A percentile compares a stretch with the other conserved stretches of the same genome.
These are phyloP conservation scores for Ephialtes manifestator DNA, from an alignment of 2,888 invertebrate genomes.

Conservation along the genomic window DNA sequence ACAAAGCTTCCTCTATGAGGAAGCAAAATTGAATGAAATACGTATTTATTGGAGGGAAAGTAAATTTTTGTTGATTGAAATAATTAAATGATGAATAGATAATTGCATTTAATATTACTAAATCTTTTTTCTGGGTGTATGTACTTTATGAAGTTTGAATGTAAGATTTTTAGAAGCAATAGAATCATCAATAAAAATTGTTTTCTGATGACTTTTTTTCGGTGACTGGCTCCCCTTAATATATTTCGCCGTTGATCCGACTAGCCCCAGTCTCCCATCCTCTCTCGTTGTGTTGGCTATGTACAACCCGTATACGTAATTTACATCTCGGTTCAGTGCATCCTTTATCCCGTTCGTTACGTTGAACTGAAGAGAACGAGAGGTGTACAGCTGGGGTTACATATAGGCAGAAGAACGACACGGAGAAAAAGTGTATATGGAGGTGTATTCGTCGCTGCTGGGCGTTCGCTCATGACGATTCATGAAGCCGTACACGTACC, in stretches of 20 bases:
- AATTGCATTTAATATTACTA: no score
- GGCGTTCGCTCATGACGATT: conserved; percentile 58
- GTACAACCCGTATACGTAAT: conserved; percentile 53
- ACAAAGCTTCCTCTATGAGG: no score
- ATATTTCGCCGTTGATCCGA: not conserved
- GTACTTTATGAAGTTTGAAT: no score
- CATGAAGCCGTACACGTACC: conserved; percentile 40
- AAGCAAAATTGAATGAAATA: no score
- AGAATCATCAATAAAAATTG: no score
- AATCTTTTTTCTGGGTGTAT: no score
- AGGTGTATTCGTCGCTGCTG: not conserved
- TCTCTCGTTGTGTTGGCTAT: not conserved
- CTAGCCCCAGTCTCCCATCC: not conserved
- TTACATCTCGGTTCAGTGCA: conserved; percentile 65
- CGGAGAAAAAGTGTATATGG: not conserved
- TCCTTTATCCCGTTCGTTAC: conserved; percentile 68
- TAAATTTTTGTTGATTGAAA: no score
- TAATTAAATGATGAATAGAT: no score
- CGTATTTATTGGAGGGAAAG: no score
- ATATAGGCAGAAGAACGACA: not conserved
- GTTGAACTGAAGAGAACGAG: conserved; percentile 38
- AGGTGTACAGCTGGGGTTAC: conserved; percentile 1
- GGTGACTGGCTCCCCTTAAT: no score
- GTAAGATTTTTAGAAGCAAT: no score
- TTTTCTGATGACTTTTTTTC: no score